Evolutionary conservation across 2,888 invertebrate genomes (phyloP).

Genomic region (Plagiodera versicolora): DNA sequence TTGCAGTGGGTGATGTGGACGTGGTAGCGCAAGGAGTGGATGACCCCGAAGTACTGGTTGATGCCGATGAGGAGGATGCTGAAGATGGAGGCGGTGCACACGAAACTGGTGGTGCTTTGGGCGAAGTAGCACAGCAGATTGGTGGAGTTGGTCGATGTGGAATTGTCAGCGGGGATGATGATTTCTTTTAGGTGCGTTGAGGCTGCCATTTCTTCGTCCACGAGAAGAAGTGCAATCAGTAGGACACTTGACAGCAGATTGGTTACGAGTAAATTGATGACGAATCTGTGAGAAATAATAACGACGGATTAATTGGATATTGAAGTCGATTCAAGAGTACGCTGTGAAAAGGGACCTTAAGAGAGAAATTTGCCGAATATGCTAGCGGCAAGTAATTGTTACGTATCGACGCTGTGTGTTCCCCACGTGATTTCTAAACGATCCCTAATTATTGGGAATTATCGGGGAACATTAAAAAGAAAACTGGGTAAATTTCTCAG

Average conservation of each 20-base stretch:
- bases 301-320: neutral
- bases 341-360: too few relatives aligned
- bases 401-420: too few relatives aligned
- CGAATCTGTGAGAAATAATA: slow-evolving; percentile 52
- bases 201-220: slow-evolving; percentile 58
- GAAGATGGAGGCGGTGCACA: slow-evolving; percentile 63
- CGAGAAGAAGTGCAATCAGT: slow-evolving; percentile 57
- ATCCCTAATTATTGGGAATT: too few relatives aligned
- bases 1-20: slow-evolving; percentile 59
- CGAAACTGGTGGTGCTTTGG: slow-evolving; percentile 65
- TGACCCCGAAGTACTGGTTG: slow-evolving; percentile 68
- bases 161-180: slow-evolving; percentile 19
- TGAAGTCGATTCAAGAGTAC: too few relatives aligned
- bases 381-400: too few relatives aligned
- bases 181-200: slow-evolving; percentile 22
- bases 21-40: slow-evolving; percentile 66
- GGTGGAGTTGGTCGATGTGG: slow-evolving; percentile 3
- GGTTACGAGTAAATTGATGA: slow-evolving; percentile 59
- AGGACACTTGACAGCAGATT: slow-evolving; percentile 57
- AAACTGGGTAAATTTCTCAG: too few relatives aligned
- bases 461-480: too few relatives aligned
- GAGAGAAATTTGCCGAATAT: too few relatives aligned
- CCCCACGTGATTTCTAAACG: too few relatives aligned
- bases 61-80: slow-evolving; percentile 66
- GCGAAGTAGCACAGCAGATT: slow-evolving; percentile 53